phyloP scores from a whole-genome alignment of 2,797 vertebrate genomes.

The Lithobates pipiens region DNA sequence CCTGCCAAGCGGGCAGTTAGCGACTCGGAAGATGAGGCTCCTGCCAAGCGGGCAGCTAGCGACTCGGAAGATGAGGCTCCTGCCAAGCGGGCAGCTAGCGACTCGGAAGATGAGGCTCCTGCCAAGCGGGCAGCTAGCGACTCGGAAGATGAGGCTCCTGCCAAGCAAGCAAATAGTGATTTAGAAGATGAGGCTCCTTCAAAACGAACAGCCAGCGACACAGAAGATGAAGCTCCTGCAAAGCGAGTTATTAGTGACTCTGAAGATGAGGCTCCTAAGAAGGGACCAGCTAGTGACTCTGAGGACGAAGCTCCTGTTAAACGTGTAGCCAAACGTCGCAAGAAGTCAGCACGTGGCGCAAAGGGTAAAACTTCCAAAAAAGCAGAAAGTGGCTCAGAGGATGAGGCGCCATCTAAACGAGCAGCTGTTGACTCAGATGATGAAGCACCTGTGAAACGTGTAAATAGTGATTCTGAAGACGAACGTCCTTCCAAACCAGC shows the following conservation, averaged over 20 bases:
- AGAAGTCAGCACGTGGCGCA: slow-evolving; percentile 70
- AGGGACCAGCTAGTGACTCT: slow-evolving; percentile 76
- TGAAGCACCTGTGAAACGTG: slow-evolving; percentile 67
- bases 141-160: slow-evolving; percentile 73
- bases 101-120: slow-evolving; percentile 73
- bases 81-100: slow-evolving; percentile 67
- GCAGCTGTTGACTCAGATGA: slow-evolving; percentile 76
- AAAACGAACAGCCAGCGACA: slow-evolving; percentile 68
- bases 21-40: slow-evolving; percentile 70
- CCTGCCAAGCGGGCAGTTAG: slow-evolving; percentile 61
- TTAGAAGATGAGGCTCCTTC: slow-evolving; percentile 72
- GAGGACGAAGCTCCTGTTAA: slow-evolving; percentile 75
- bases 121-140: slow-evolving; percentile 68
- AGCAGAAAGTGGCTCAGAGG: slow-evolving; percentile 76
- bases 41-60: slow-evolving; percentile 63
- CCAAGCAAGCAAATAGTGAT: slow-evolving; percentile 72
- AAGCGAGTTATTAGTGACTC: slow-evolving; percentile 77
- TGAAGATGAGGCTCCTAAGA: slow-evolving; percentile 74
- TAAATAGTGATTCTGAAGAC: slow-evolving; percentile 76
- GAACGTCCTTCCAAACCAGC: slow-evolving; percentile 60
- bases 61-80: slow-evolving; percentile 75
- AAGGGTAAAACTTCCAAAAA: slow-evolving; percentile 73
- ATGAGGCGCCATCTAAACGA: slow-evolving; percentile 67
- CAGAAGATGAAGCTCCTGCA: slow-evolving; percentile 71
- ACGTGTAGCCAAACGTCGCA: slow-evolving; percentile 66